Evolutionary conservation across 1,140 invertebrate genomes (phyloP), one percentile per base, ranked within the genome.

Genomic region (Cydia amplana): DNA sequence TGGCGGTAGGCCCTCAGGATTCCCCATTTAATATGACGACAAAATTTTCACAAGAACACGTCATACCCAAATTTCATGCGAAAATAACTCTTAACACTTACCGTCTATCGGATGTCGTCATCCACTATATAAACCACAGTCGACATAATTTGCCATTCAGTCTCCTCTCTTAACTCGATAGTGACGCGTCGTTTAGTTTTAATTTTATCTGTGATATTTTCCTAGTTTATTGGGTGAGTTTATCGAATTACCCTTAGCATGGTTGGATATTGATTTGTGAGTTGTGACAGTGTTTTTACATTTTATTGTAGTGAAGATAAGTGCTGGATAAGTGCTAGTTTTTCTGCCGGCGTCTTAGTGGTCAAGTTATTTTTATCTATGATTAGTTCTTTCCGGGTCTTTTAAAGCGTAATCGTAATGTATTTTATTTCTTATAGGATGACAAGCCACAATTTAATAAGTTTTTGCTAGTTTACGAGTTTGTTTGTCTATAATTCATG

Each of bases 191-290:
- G 1, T 51, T 51, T 51, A 51, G 49, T 18, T 51, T 51, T 51
- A 51, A 51, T 7, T 51, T 6, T 51, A n/a, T 51, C 49, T 51
- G 49, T 51, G 49, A 51, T 51, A 51, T 51, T 51, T 51, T 51
- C 18, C 49, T 51, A 51, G 49, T 51, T 46, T 18, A n/a, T n/a
- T 51, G 18, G 49, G 49, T 51, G 49, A 51, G 49, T 51, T 51
- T 18, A 51, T 51, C 3, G 16, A 51, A 18, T 18, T 51, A 51
- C 7, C n/a, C 49, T 51, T 51, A 5, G 49, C n/a, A 51, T 51
- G 6, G 16, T n/a, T 51, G 2, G 5, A 51, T 51, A 51, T 51
- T 51, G 49, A 51, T 16, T 51, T 51, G 49, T 51, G 49, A 51
- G 4, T 51, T 51, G 49, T 51, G 40, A 43, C 40, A 43, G 40